Evolutionary conservation across 2,888 invertebrate species (phyloP), one percentile per base, ranked within the genome.

Genomic region (Athalia cordata): DNA sequence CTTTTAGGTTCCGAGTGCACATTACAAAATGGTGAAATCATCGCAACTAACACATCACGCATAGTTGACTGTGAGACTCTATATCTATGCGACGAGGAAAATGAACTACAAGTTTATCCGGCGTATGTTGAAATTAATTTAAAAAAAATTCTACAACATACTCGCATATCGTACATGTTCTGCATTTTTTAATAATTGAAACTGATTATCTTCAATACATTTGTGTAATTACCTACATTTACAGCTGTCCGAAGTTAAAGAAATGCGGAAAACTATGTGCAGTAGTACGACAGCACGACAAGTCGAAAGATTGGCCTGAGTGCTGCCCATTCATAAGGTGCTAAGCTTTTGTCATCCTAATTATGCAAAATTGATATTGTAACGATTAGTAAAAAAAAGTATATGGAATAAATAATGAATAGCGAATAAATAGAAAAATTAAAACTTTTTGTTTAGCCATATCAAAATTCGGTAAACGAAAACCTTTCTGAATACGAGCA

Each of bases 291-390:
- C 11, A 43, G 11, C 43, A 29, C 43, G 13, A 70, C 52, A 5
- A 61, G 13, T 62, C 77, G 29, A 78, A 52, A 47, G 55, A 45
- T 13, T 61, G 62, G 76, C 77, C 70, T 50, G n/a, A 47, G 49
- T 77, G 77, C 66, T 77, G 79, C 57, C 45, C 77, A 50, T 9
- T 8, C 4, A 43, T 50, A 1, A 68, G 45, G 57, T 79, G 76
- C 15, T 29, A 49, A 45, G 3, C 57, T 70, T 9, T 13, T 43
- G 29, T 55, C 45, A 57, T 70, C 55, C 11, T 45, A 3, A 43
- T 43, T 61, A 45, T 7, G 59, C 11, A 59, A 5, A 59, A 59
- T 6, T 43, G 8, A 7, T 11, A 43, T 45, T 5, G 11, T 64
- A 64, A 5, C n/a, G 43, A 0, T 43, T 9, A 64, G n/a, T 64